Evolutionary conservation across 2,888 invertebrate genomes (phyloP), one percentile per base, ranked within the genome.

Genomic region (Operophtera brumata): DNA sequence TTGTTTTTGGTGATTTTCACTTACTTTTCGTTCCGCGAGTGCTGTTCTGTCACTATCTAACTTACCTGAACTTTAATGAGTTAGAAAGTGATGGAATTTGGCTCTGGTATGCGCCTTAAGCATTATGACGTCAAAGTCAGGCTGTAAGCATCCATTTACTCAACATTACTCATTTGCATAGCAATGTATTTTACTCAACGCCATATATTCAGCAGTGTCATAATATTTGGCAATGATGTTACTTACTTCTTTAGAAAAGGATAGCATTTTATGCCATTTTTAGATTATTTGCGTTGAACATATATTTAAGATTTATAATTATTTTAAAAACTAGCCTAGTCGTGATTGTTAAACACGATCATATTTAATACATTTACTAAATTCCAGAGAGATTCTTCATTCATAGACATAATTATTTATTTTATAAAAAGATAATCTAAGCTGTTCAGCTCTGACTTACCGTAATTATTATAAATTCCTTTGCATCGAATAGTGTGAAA

Each of bases 381-480:
- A 54, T 55, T 46, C 54, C 57, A 56, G 57, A 45, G 61, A 61
- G 50, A 64, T 56, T 57, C 43, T 37, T 47, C 20, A 56, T 50
- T 52, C n/a, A 42, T 47, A 25, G 32, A 53, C 37, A 12, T 41
- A 28, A 46, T 14, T 44, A 20, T 34, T 32, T 32, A 30, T 41
- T 48, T 43, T 32, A 14, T 46, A 37, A 49, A 40, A 41, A 37
- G 36, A 47, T 58, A 56, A 51, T 62, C 34, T n/a, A 48, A 65
- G 67, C 66, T 63, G 28, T 37, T 61, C 35, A 57, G 61, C 66
- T 70, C 67, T 66, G 54, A 62, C 59, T 69, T 66, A 68, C 54
- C 61, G 71, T 79, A 78, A 75, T 75, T 81, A 26, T 40, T 45
- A 47, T 82, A 86, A 86, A 84, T 87, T 85, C 80, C 74, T 81